Percentiles rank a stretch among this genome's conserved stretches.
Conservation (phyloP, 2,113 vertebrate species). For the Penelope pileata region DNA sequence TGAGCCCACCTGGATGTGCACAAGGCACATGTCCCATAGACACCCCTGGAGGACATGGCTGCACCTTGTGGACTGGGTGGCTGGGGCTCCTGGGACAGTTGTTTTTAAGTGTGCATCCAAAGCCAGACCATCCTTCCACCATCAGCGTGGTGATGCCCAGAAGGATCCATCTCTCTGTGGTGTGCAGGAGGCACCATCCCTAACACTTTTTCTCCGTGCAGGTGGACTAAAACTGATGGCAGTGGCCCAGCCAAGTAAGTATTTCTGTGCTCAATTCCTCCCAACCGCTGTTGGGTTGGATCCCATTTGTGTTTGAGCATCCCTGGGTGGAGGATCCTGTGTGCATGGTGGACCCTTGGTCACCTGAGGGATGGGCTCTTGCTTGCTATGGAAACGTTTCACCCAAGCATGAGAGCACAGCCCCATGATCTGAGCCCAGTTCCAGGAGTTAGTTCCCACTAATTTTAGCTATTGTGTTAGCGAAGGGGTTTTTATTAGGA, state of each 20-base stretch:
- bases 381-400: not conserved
- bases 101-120: no score
- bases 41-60: not conserved
- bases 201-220: slow-evolving; percentile 30
- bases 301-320: not conserved
- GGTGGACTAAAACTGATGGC: slow-evolving; percentile 66
- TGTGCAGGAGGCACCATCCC: not conserved
- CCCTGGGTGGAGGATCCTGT: not conserved
- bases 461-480: slow-evolving; percentile 73
- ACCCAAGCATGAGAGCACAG: not conserved
- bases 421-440: not conserved
- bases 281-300: fast-evolving
- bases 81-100: not conserved
- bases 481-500: slow-evolving; percentile 69
- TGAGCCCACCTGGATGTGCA: not conserved
- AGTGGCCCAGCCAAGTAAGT: slow-evolving; percentile 64
- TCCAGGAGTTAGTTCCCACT: slow-evolving; percentile 49
- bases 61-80: not conserved
- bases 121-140: not conserved
- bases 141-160: not conserved
- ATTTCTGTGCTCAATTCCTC: not conserved
- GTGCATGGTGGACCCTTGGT: not conserved
- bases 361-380: not conserved
- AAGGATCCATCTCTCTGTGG: not conserved
- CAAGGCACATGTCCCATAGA: not conserved